Evolutionary conservation across 2,113 vertebrate genomes (phyloP).

Genomic region (Hemichromis elongatus): DNA sequence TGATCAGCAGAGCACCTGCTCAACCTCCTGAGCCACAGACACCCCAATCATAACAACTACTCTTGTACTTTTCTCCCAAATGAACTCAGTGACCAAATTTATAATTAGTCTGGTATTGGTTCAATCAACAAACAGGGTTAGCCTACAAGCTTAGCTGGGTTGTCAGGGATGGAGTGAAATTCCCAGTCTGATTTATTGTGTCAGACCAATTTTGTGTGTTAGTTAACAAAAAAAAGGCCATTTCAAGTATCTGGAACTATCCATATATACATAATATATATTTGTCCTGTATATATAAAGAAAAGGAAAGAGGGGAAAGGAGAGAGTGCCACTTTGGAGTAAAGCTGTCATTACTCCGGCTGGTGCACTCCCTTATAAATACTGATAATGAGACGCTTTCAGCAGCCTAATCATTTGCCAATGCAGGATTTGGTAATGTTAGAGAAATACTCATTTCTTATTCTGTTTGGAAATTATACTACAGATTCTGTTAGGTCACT

Average conservation of each 20-base stretch:
- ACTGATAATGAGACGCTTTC: slow-evolving; percentile 76
- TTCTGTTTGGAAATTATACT: slow-evolving; percentile 35
- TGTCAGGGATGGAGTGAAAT: neutral
- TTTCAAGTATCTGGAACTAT: neutral
- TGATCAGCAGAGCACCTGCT: neutral
- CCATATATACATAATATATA: neutral
- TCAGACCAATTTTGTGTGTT: neutral
- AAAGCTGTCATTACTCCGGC: slow-evolving; percentile 73
- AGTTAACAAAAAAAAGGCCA: neutral
- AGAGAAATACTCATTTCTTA: slow-evolving; percentile 48
- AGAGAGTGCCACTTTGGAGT: slow-evolving; percentile 63
- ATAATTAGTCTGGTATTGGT: neutral
- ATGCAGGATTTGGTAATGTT: slow-evolving; percentile 55
- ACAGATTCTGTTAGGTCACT: slow-evolving; percentile 14
- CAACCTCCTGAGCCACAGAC: neutral
- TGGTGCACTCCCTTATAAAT: slow-evolving; percentile 73
- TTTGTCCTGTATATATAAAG: neutral
- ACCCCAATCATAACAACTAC: neutral
- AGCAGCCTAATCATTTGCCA: slow-evolving; percentile 72
- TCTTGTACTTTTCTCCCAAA: neutral
- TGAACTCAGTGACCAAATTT: neutral
- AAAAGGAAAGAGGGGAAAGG: neutral
- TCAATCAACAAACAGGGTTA: neutral
- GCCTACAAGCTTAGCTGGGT: neutral
- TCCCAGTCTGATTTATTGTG: neutral